A percentile compares a stretch with the other conserved stretches of the same genome.
These are phyloP conservation scores for Trichomalopsis sarcophagae DNA, from an alignment of 1,140 invertebrate species.

Conservation along the genomic window DNA sequence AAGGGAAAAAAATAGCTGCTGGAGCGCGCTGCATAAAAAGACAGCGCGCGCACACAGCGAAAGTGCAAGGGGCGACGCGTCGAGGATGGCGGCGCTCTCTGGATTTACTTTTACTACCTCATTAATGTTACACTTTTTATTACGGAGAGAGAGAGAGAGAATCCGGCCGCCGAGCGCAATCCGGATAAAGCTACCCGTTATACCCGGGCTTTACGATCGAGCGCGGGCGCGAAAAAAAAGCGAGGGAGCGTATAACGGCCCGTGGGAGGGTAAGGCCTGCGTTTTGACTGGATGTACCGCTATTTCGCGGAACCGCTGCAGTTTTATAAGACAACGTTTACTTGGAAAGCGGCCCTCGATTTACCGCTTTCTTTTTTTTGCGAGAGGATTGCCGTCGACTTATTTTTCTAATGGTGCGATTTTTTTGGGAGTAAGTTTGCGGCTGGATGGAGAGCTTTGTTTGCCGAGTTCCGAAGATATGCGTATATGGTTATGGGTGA, in stretches of 20 bases:
- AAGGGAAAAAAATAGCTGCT: neutral
- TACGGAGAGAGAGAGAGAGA: constrained; percentile 54
- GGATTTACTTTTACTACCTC: constrained; percentile 71
- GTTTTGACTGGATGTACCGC: constrained; percentile 52
- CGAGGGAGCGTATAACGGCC: constrained; percentile 26
- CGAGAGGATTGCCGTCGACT: neutral
- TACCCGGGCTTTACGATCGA: constrained; percentile 61
- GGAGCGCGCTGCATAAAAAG: constrained; percentile 1
- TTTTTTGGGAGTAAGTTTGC: neutral
- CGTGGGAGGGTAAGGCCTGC: constrained; percentile 27
- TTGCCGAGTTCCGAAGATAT: neutral
- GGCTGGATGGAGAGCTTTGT: neutral
- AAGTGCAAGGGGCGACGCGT: constrained; percentile 39
- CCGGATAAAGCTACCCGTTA: constrained; percentile 61
- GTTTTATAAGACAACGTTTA: constrained; percentile 60
- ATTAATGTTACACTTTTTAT: constrained; percentile 72
- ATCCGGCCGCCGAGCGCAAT: constrained; percentile 54
- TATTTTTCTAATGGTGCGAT: constrained; percentile 5
- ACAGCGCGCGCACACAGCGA: neutral
- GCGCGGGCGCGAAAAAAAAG: neutral
- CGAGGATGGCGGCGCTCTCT: constrained; percentile 60
- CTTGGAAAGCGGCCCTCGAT: constrained; percentile 52
- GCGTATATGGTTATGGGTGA: too few relatives aligned
- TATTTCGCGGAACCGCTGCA: constrained; percentile 55
- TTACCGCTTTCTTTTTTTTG: constrained; percentile 21